These are phyloP conservation scores for Cylindroiulus punctatus DNA, from an alignment of 2,888 invertebrate species.

Conservation along the genomic window DNA sequence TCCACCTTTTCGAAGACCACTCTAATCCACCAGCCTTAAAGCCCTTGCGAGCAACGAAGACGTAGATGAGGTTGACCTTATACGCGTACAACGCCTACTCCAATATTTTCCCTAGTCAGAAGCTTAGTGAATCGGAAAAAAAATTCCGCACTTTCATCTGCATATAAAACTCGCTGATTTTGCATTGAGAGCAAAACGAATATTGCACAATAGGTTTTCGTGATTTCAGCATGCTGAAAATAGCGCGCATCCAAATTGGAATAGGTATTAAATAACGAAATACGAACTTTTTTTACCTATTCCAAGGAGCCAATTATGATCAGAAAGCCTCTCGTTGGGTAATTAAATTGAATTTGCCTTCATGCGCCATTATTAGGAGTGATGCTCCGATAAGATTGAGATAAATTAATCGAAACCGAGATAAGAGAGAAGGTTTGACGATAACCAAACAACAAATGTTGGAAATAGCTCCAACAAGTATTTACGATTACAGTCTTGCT, in stretches of 20 bases:
- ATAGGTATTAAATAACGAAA: not conserved
- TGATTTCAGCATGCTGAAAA: constrained; percentile 9
- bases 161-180: constrained; percentile 16
- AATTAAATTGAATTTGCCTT: not conserved
- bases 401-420: not conserved
- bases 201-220: constrained; percentile 15
- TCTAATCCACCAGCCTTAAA: not conserved
- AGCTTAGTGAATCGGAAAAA: constrained; percentile 37
- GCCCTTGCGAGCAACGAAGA: not conserved
- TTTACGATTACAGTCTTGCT: too few relatives aligned
- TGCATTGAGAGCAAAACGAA: constrained; percentile 14
- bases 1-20: not conserved
- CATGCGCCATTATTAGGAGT: not conserved
- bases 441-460: too few relatives aligned
- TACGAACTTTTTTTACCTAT: not conserved
- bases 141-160: not conserved
- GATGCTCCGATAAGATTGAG: not conserved
- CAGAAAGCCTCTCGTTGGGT: not conserved
- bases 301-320: not conserved
- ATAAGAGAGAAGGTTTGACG: too few relatives aligned
- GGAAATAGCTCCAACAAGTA: too few relatives aligned
- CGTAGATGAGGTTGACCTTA: constrained; percentile 33
- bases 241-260: not conserved
- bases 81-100: not conserved
- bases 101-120: constrained; percentile 16